A percentile compares a stretch with the other conserved stretches of the same genome.
phyloP scores from a whole-genome alignment of 2,888 invertebrate genomes.

The Cabera pusaria region DNA sequence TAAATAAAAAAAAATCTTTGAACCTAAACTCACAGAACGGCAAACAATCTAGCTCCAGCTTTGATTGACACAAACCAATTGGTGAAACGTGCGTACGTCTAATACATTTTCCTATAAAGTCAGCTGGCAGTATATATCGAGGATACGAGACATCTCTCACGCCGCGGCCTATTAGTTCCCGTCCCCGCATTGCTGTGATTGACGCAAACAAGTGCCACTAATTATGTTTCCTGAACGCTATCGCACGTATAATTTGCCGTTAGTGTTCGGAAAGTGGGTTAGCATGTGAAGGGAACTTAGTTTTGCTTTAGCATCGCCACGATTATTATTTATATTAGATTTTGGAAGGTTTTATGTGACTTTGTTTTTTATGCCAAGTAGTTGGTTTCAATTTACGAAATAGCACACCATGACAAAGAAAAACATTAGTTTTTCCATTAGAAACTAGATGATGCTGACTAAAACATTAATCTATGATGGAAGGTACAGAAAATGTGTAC shows the following conservation, averaged over 20 bases:
- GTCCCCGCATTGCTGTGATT: constrained; percentile 45
- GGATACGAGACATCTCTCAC: constrained; percentile 11
- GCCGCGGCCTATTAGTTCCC: constrained; percentile 44
- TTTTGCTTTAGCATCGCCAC: no score
- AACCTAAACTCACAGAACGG: no score
- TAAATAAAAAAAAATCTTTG: no score
- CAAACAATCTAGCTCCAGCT: background rate
- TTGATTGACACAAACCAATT: constrained; percentile 7
- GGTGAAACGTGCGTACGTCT: background rate
- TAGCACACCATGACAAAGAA: no score
- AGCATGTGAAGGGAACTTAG: constrained; percentile 1
- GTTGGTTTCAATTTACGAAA: no score
- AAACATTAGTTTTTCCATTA: no score
- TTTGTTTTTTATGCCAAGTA: no score
- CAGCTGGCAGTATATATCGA: constrained; percentile 6
- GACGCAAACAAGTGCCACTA: constrained; percentile 60
- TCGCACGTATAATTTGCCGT: constrained; percentile 28
- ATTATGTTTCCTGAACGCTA: constrained; percentile 52
- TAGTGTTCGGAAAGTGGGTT: constrained; percentile 41
- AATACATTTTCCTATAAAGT: background rate
- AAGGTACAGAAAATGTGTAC: no score
- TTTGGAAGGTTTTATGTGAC: no score
- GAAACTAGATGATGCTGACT: no score
- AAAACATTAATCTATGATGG: no score
- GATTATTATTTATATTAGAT: no score